These are phyloP conservation scores for Garra rufa DNA, from an alignment of 2,113 vertebrate genomes.

Conservation along the genomic window DNA sequence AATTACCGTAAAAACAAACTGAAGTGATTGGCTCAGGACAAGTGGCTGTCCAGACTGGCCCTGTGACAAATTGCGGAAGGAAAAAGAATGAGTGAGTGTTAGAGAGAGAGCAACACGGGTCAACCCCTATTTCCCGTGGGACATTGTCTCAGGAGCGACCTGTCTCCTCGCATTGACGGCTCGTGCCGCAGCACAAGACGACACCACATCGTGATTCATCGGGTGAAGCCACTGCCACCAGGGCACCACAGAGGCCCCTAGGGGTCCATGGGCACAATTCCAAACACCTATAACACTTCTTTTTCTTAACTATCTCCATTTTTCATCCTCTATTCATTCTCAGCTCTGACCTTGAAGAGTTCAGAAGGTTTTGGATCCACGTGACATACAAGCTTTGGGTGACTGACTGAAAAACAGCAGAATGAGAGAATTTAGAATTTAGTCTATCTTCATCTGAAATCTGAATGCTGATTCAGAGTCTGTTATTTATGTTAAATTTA, in stretches of 20 bases:
- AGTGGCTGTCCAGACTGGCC: slow-evolving; percentile 42
- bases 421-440: neutral
- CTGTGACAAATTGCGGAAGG: slow-evolving; percentile 43
- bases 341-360: neutral
- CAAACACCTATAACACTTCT: slow-evolving; percentile 15
- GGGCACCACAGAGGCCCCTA: slow-evolving; percentile 33
- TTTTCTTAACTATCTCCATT: slow-evolving; percentile 32
- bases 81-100: slow-evolving; percentile 4
- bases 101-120: slow-evolving; percentile 46
- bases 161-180: slow-evolving; percentile 71
- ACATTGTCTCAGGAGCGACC: slow-evolving; percentile 64
- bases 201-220: slow-evolving; percentile 67
- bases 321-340: neutral
- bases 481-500: neutral
- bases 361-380: slow-evolving; percentile 1
- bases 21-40: slow-evolving; percentile 48
- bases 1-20: slow-evolving; percentile 50
- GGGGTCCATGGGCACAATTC: slow-evolving; percentile 37
- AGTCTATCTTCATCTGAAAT: neutral
- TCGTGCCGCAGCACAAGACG: slow-evolving; percentile 63
- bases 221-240: slow-evolving; percentile 36
- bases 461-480: neutral
- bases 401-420: neutral
- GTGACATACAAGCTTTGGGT: slow-evolving; percentile 24
- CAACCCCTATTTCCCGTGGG: slow-evolving; percentile 45